A percentile compares a stretch with the other conserved stretches of the same genome.
Evolutionary conservation across 2,113 vertebrate species (phyloP).

Genomic region (Spea bombifrons): DNA sequence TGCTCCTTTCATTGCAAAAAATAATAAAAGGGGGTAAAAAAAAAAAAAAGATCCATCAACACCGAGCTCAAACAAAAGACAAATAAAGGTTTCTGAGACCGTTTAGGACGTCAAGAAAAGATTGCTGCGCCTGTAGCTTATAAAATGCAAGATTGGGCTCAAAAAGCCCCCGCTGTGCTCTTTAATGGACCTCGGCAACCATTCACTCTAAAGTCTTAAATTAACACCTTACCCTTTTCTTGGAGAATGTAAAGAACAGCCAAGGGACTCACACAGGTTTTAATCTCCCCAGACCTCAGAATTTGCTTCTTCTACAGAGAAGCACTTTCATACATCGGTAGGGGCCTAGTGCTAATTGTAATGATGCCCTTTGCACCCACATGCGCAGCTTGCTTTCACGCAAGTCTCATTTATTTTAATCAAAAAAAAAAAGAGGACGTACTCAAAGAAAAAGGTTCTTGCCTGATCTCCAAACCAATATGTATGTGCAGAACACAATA

Average conservation of each 20-base stretch:
- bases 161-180: conserved; percentile 30
- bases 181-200: conserved; percentile 31
- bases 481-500: no score
- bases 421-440: no score
- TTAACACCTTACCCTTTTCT: conserved; percentile 27
- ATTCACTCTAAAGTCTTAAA: conserved; percentile 41
- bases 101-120: conserved; percentile 36
- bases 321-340: neutral
- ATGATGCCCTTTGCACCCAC: no score
- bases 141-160: conserved; percentile 27
- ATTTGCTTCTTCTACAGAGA: conserved; percentile 13
- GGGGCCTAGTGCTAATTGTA: neutral
- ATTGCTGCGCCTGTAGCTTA: conserved; percentile 29
- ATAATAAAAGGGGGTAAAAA: conserved; percentile 1
- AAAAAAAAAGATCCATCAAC: conserved; percentile 26
- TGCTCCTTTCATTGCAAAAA: conserved; percentile 21
- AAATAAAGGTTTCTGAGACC: conserved; percentile 31
- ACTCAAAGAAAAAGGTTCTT: no score
- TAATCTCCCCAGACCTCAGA: conserved; percentile 16
- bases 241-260: conserved; percentile 19
- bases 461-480: no score
- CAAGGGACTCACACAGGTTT: conserved; percentile 5
- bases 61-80: conserved; percentile 28
- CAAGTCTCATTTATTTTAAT: no score
- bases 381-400: no score